Conservation (phyloP, 2,888 invertebrate species). For the Caenorhabditis sinica region DNA sequence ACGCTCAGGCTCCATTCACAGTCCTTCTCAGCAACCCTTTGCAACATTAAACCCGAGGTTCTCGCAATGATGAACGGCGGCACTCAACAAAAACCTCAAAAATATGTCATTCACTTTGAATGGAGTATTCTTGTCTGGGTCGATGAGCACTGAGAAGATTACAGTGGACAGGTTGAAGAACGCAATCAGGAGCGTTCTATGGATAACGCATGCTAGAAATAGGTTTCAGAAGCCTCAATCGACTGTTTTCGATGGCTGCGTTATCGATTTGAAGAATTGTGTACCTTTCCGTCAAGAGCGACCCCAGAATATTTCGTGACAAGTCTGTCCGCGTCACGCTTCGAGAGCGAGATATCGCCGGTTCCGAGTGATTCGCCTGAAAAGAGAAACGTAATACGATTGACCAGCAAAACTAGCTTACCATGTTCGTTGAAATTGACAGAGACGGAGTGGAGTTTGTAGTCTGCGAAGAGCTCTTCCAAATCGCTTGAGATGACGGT, state of each 20-base stretch:
- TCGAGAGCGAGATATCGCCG: constrained; percentile 71
- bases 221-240: constrained; percentile 28
- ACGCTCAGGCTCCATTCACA: constrained; percentile 32
- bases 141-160: constrained; percentile 6
- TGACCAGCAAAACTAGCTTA: not conserved
- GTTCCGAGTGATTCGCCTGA: constrained; percentile 72
- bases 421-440: constrained; percentile 75
- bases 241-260: constrained; percentile 33
- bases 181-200: constrained; percentile 22
- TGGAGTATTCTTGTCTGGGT: constrained; percentile 3
- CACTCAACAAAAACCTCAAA: constrained; percentile 34
- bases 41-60: constrained; percentile 13
- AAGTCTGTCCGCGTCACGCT: constrained; percentile 69
- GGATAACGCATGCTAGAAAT: constrained; percentile 17
- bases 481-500: constrained; percentile 71
- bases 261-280: constrained; percentile 46
- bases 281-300: constrained; percentile 71
- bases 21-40: constrained; percentile 28
- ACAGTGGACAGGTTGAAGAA: not conserved
- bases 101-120: constrained; percentile 2
- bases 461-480: constrained; percentile 72
- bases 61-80: constrained; percentile 29
- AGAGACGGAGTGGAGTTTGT: constrained; percentile 65
- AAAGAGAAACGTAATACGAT: not conserved
- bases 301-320: constrained; percentile 67